phyloP scores from a whole-genome alignment of 2,113 vertebrate species.

The Tragelaphus buxtoni region DNA sequence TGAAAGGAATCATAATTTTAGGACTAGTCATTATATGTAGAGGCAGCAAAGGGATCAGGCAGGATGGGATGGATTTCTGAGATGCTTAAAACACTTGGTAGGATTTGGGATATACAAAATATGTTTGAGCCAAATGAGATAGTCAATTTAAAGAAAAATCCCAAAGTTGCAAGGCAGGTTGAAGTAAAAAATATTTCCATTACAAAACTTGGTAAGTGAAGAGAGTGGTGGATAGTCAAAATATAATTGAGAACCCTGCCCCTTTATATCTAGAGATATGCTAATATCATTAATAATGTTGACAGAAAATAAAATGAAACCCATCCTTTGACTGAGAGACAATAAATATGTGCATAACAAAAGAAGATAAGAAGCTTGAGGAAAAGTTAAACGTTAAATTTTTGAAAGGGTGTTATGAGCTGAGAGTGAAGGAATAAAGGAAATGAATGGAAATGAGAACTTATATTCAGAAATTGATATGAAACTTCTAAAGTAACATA shows the following conservation, averaged over 20 bases:
- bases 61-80: background rate
- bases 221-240: background rate
- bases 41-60: background rate
- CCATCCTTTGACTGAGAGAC: background rate
- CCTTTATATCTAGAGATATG: background rate
- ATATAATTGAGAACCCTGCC: background rate
- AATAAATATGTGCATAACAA: slow-evolving; percentile 41
- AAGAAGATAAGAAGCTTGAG: background rate
- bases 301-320: background rate
- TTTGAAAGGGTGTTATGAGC: slow-evolving; percentile 1
- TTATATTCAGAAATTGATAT: slow-evolving; percentile 30
- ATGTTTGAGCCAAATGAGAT: background rate
- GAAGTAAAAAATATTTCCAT: background rate
- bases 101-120: slow-evolving; percentile 17
- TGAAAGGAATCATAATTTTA: background rate
- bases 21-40: background rate
- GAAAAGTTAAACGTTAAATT: slow-evolving; percentile 23
- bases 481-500: slow-evolving; percentile 32
- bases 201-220: background rate
- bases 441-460: slow-evolving; percentile 48
- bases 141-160: background rate
- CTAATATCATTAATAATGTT: slow-evolving; percentile 28
- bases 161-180: background rate
- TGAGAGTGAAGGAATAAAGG: slow-evolving; percentile 9
- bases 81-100: background rate